Evolutionary conservation across 2,888 invertebrate genomes (phyloP), one percentile per base, ranked within the genome.

Genomic region (Exephanes ischioxanthus): DNA sequence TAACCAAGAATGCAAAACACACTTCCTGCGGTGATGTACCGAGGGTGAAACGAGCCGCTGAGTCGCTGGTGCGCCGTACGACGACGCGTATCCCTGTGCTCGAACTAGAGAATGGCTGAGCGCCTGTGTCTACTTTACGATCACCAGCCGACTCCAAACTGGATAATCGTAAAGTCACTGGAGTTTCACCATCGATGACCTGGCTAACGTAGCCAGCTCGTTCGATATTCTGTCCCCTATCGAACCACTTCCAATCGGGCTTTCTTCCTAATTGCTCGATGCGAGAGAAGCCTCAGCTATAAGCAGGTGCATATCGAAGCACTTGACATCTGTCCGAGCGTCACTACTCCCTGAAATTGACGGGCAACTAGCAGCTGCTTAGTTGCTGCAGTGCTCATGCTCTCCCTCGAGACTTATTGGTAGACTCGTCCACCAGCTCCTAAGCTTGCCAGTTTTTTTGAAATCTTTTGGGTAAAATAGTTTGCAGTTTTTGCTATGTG

Each of bases 261-360:
- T 14, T 61, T 22, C 37, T 61, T 11, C 58, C 75, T 76, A 76
- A 70, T 70, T 76, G 61, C 61, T 76, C 30, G 41, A 30, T 45
- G 58, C 45, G 9, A n/a, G 48, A 51, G 37, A 53, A 66, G 33
- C 51, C 16, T 53, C 66, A 22, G 53, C 7, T 26, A 11, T 58
- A 9, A 11, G 63, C 22, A 41, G 41, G 41, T 41, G 58, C 37
- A 53, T 55, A 51, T 53, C 11, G 53, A 33, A 53, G 33, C n/a
- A 19, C 0, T 51, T 14, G 53, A 53, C 53, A 16, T 19, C 53
- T 19, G 51, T 7, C 9, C 19, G 33, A 51, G 33, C 33, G 53
- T 14, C n/a, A 19, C 53, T 6, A 11, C 11, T 14, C 30, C 9
- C 9, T 9, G 30, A 51, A 26, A n/a, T 70, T 26, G 9, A 51